These are phyloP conservation scores for Uropsilus gracilis DNA, from an alignment of 2,113 vertebrate species.

Conservation along the genomic window DNA sequence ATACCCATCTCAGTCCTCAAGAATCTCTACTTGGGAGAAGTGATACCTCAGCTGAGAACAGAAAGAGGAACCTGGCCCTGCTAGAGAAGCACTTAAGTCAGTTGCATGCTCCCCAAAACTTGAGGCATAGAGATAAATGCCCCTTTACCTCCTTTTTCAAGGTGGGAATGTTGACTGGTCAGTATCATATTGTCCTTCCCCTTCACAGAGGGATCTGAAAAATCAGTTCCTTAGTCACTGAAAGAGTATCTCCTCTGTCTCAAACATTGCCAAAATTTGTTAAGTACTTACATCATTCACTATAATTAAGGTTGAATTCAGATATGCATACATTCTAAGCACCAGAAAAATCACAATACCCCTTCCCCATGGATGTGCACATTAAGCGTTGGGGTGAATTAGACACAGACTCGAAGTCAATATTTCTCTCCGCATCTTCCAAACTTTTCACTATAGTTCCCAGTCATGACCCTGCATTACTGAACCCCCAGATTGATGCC, in stretches of 20 bases:
- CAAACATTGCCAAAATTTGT: neutral
- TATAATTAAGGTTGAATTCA: neutral
- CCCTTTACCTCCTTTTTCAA: neutral
- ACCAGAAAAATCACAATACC: neutral
- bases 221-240: neutral
- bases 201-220: neutral
- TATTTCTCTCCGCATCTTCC: neutral
- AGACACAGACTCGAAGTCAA: neutral
- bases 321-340: neutral
- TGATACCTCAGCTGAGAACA: neutral
- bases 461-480: neutral
- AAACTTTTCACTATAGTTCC: neutral
- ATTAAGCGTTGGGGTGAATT: rapidly evolving
- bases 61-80: neutral
- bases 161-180: neutral
- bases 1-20: neutral
- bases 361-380: neutral
- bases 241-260: neutral
- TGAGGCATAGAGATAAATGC: neutral
- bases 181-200: neutral
- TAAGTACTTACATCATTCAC: neutral
- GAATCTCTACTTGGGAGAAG: neutral
- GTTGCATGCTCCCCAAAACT: neutral
- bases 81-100: neutral
- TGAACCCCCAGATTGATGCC: neutral